Base-by-base conservation (phyloP, 2,113 vertebrate genomes). In the Noctilio leporinus region DNA sequence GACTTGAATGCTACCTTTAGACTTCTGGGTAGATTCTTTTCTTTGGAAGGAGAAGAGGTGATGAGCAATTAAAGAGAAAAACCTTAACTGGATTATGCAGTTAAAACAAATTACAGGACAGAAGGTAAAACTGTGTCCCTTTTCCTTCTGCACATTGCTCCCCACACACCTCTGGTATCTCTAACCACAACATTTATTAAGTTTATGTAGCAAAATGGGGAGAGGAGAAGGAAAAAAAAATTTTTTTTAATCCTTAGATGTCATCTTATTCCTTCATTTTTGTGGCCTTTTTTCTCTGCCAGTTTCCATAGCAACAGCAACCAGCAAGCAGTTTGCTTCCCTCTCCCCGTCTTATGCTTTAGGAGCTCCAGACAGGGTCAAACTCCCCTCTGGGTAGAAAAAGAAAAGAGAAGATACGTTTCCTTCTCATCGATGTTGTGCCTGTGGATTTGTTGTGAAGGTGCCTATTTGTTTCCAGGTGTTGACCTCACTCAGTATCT, bases 281-380 rank as follows among this genome's bases (percentile, higher is more conserved):
- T 93, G 92, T 90, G 97, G 97, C 97, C 97, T 96, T 98, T 97
- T 95, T 97, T 98, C 98, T 98, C 97, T 97, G 96, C 96, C 96
- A 80, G 97, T 98, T 98, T 97, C 98, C 98, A 98, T 98, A 96
- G 98, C 97, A 98, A 98, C 98, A 87, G 89, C 95, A 91, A 93
- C 96, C 90, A 45, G 7, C 92, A 97, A 97, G 97, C 95, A 72
- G 95, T 95, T 92, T 57, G 78, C 81, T 30, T 93, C 95, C 96
- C 89, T 96, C 93, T 86, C 67, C 19, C 73, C 0, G 0, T 94
- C 96, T 96, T 88, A 73, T 55, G 45, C 57, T 45, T 62, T 83
- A 91, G 97, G 15, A n/a, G 97, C 97, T 96, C 97, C 89, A 92
- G 51, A 93, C 53, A 5, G 95, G 97, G 97, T 98, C 97, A 97